Evolutionary conservation across 2,888 invertebrate species (phyloP), one percentile per base, ranked within the genome.

Genomic region (Theodoxus fluviatilis): DNA sequence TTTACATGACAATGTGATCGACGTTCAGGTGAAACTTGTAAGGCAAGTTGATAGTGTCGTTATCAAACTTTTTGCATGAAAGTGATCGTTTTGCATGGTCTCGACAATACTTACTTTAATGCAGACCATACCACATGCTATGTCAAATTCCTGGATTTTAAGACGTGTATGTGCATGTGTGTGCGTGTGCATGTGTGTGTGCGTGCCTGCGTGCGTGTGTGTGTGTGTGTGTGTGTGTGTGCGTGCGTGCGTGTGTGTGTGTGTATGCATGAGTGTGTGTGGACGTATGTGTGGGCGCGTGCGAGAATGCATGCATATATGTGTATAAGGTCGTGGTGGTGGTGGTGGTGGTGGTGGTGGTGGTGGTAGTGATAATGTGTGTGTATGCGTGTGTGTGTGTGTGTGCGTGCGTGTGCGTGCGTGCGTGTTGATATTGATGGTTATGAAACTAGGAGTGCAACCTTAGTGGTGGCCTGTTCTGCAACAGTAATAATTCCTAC

Each of bases 331-430:
- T 18, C 22, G 35, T 61, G 35, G 18, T 18, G 33, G 35, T 61
- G 35, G 4, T 22, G 37, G 38, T 63, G 38, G 33, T 1, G 33
- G 35, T 35, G 38, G 37, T 22, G 22, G 38, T 38, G 38, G 37
- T 22, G 22, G 37, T 63, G 38, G 25, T 3, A 40, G 37, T 35
- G n/a, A n/a, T 18, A 1, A n/a, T 63, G 63, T 38, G 25, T 63
- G 63, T 63, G 63, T 63, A 40, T 63, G 63, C 25, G 63, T 55
- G 38, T 37, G 37, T 52, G 52, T 52, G 55, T 33, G 67, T 35
- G 0, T 49, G 55, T 52, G 67, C 52, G 49, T 52, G 55, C 33
- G 55, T 25, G 67, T 52, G 55, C 1, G 63, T 38, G 63, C 12
- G 63, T 38, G 38, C 4, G 9, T n/a, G 6, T 28, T 25, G 28